Evolutionary conservation across 2,797 vertebrate genomes (phyloP), one percentile per base, ranked within the genome.

Genomic region (Caiman crocodilus): DNA sequence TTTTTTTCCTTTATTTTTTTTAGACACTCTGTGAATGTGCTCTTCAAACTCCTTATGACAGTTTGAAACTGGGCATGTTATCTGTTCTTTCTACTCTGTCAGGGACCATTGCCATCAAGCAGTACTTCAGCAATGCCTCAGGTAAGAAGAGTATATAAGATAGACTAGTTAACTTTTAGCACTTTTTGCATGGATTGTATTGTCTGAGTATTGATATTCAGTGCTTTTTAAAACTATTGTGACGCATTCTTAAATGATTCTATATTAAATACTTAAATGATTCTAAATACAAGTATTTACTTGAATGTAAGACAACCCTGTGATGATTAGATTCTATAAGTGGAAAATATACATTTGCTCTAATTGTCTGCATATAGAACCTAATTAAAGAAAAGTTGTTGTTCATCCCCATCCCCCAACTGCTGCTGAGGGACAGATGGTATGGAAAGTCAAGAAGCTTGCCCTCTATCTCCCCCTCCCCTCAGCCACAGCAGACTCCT

Each of bases 11-110:
- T 17, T 84, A 0, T 77, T 5, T 89, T 79, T 32, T 97, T 61
- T 95, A 99, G 99, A 98, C 97, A 11, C 98, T 99, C 76, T 99
- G 99, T 95, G 99, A 99, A 91, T 99, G 99, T 96, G 99, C 99
- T 67, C 98, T 99, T 94, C 98, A 97, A 58, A 99, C 98, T 89
- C 99, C 99, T 5, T 99, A 99, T 55, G 98, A 98, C 97, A 99
- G 98, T 94, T 96, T 99, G 94, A 99, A 99, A 91, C 98, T 99
- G 84, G 99, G 99, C 55, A 99, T 99, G 98, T 85, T 99, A 9
- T 98, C 99, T 5, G 99, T 99, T 50, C 99, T 99, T 73, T 99
- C 99, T 69, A 98, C 98, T 0, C 98, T 99, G 18, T 99, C 99
- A 1, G 99, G 98, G 85, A 99, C 99, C 71, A 99, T 99, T 7